These are phyloP conservation scores for Dryadula phaetusa DNA, from an alignment of 2,888 invertebrate species.

Conservation along the genomic window DNA sequence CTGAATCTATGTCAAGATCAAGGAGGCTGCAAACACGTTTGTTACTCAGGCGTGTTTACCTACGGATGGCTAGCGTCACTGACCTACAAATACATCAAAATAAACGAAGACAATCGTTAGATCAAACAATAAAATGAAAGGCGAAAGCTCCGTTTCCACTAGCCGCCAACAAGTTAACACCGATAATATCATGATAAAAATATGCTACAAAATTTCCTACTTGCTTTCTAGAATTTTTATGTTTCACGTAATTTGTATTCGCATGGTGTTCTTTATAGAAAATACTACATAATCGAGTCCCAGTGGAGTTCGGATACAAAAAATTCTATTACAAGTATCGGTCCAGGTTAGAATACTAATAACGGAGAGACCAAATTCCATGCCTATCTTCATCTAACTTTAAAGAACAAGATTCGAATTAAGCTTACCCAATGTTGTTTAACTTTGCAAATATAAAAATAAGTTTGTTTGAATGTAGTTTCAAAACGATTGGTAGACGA, in stretches of 20 bases:
- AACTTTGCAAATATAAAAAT: slow-evolving; percentile 55
- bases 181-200: slow-evolving; percentile 26
- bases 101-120: slow-evolving; percentile 44
- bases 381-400: slow-evolving; percentile 50
- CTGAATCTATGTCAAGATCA: slow-evolving; percentile 81
- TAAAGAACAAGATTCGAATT: slow-evolving; percentile 46
- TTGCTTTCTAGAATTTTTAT: slow-evolving; percentile 32
- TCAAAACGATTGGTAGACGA: slow-evolving; percentile 50
- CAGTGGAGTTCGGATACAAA: slow-evolving; percentile 39
- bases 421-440: slow-evolving; percentile 46
- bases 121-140: slow-evolving; percentile 45
- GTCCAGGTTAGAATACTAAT: slow-evolving; percentile 48
- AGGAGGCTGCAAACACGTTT: slow-evolving; percentile 69
- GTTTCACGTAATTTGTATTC: slow-evolving; percentile 39
- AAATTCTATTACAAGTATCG: slow-evolving; percentile 47
- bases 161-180: slow-evolving; percentile 23
- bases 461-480: slow-evolving; percentile 54
- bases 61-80: slow-evolving; percentile 59
- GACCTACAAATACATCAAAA: slow-evolving; percentile 65
- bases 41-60: slow-evolving; percentile 69
- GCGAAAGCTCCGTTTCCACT: slow-evolving; percentile 33
- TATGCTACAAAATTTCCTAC: slow-evolving; percentile 20
- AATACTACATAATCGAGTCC: slow-evolving; percentile 38
- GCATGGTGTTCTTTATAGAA: slow-evolving; percentile 32
- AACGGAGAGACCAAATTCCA: slow-evolving; percentile 37